phyloP scores from a whole-genome alignment of 2,888 invertebrate species.

The Drosophila suboccidentalis region DNA sequence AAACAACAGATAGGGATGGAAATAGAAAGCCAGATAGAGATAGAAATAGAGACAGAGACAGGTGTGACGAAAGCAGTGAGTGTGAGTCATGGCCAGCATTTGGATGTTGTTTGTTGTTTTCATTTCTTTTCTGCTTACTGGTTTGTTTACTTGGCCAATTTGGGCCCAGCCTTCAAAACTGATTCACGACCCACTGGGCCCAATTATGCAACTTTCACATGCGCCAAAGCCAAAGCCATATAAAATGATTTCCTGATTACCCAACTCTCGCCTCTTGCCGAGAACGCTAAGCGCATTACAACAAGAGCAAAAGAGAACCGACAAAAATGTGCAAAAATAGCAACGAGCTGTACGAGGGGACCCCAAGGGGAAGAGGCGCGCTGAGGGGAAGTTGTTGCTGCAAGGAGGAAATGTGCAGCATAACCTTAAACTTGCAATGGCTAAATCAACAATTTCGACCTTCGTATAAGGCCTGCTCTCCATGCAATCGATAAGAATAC shows the following conservation, averaged over 20 bases:
- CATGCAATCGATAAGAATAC: conserved; percentile 42
- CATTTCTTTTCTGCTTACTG: conserved; percentile 1
- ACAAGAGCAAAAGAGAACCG: conserved; percentile 12
- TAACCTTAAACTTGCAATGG: conserved; percentile 59
- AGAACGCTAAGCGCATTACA: conserved; percentile 65
- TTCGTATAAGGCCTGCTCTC: conserved; percentile 30
- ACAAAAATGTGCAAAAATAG: conserved; percentile 46
- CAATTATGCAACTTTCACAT: conserved; percentile 66
- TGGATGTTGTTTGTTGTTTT: conserved; percentile 23
- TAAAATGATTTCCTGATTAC: conserved; percentile 68
- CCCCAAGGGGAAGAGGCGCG: too few species aligned
- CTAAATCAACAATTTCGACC: conserved; percentile 53
- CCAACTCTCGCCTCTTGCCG: neutral
- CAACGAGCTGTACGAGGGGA: conserved; percentile 28
- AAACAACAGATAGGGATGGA: neutral
- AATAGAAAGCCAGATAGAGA: neutral
- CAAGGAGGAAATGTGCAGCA: conserved; percentile 44
- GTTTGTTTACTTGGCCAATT: conserved; percentile 36
- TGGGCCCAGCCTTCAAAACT: conserved; percentile 37
- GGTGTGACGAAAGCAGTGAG: conserved; percentile 34
- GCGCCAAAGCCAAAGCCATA: conserved; percentile 72
- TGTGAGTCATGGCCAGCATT: conserved; percentile 38
- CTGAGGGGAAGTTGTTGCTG: neutral
- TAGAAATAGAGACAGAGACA: neutral
- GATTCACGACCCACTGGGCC: conserved; percentile 47